Evolutionary conservation across 2,113 vertebrate species (phyloP).

Genomic region (Sturnus vulgaris): DNA sequence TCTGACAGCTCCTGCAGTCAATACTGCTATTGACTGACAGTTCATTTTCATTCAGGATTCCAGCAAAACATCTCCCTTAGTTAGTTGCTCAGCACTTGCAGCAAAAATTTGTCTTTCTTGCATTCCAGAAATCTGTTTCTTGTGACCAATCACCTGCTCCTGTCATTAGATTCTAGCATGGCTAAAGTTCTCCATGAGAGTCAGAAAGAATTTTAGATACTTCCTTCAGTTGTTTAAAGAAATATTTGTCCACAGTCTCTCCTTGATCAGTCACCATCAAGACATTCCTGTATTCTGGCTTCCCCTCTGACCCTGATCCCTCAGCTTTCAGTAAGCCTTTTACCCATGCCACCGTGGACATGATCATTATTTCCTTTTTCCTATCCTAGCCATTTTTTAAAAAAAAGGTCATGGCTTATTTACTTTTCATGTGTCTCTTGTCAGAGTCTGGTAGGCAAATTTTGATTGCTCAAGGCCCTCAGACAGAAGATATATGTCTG

Average conservation of each 20-base stretch:
- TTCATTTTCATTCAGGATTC: background rate
- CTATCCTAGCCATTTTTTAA: background rate
- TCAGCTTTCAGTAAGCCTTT: background rate
- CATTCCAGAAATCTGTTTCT: background rate
- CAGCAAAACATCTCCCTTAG: background rate
- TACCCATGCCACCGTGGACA: background rate
- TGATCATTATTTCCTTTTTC: background rate
- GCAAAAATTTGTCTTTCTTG: background rate
- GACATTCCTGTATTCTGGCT: background rate
- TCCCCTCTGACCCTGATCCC: background rate
- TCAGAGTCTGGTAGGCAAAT: background rate
- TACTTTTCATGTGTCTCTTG: background rate
- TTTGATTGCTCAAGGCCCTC: background rate
- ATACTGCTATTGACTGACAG: background rate
- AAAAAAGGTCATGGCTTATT: background rate
- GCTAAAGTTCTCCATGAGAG: background rate
- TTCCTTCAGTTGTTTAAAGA: background rate
- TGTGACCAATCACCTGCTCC: background rate
- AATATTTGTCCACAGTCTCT: background rate
- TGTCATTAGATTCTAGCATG: background rate
- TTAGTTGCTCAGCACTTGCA: background rate
- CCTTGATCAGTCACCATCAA: background rate
- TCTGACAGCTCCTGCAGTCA: constrained; percentile 24
- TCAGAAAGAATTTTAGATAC: background rate
- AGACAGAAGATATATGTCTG: background rate